Conservation (phyloP, 2,888 invertebrate genomes). For the Scaptomyza tumidula region DNA sequence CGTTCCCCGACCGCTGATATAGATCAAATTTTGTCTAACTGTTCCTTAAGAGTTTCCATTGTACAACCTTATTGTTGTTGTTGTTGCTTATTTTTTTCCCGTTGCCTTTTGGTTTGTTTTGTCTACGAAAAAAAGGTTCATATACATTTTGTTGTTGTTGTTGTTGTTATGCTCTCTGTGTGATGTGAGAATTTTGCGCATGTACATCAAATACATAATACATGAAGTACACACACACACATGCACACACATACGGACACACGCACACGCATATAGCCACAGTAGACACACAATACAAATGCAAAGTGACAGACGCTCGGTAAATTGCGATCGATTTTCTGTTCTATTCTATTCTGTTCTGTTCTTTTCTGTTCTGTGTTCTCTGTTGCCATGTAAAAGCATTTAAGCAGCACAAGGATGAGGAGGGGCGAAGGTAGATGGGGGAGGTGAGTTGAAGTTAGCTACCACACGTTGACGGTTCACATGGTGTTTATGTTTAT, state of each 20-base stretch:
- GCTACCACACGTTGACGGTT: slow-evolving; percentile 44
- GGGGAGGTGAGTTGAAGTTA: neutral
- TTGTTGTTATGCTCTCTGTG: slow-evolving; percentile 15
- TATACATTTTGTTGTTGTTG: neutral
- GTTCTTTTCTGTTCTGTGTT: neutral
- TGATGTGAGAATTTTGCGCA: slow-evolving; percentile 73
- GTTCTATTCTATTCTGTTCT: slow-evolving; percentile 28
- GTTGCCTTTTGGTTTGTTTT: slow-evolving; percentile 61
- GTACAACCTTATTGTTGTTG: slow-evolving; percentile 6
- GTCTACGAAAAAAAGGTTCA: slow-evolving; percentile 63
- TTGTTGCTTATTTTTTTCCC: slow-evolving; percentile 44
- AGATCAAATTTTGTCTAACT: neutral
- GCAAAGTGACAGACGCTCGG: slow-evolving; percentile 51
- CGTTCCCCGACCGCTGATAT: too few relatives aligned
- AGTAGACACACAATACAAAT: slow-evolving; percentile 19
- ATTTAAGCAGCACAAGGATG: slow-evolving; percentile 31
- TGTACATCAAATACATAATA: slow-evolving; percentile 76
- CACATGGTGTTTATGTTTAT: slow-evolving; percentile 60
- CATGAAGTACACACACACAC: slow-evolving; percentile 48
- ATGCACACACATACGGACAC: slow-evolving; percentile 32
- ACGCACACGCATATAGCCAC: slow-evolving; percentile 21
- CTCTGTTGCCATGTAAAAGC: slow-evolving; percentile 67
- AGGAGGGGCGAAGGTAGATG: too few relatives aligned
- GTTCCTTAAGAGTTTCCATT: neutral
- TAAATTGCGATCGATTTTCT: slow-evolving; percentile 76